A percentile compares a stretch with the other conserved stretches of the same genome.
These are phyloP conservation scores for Actinostola sp. DNA, from an alignment of 92 coral and sea anemone species.

Conservation along the genomic window DNA sequence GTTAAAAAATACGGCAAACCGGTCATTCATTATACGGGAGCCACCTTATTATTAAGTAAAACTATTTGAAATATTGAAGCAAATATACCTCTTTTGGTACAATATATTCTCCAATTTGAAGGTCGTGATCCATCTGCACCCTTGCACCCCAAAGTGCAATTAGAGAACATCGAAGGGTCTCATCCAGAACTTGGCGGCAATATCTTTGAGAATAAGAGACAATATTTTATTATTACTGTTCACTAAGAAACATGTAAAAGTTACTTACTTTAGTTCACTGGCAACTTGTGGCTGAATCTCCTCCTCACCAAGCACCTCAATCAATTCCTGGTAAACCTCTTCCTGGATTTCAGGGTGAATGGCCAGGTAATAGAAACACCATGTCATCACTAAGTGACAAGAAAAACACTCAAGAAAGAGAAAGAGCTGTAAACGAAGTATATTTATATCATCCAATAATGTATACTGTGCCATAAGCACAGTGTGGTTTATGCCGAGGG, in stretches of 20 bases:
- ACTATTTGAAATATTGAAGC: too few relatives aligned
- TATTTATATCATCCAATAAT: too few relatives aligned
- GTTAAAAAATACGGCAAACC: too few relatives aligned
- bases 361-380: conserved; percentile 92
- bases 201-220: too few relatives aligned
- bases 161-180: conserved; percentile 80
- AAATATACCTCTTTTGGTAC: conserved; percentile 89
- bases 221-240: too few relatives aligned
- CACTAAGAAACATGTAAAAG: neutral
- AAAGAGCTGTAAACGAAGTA: too few relatives aligned
- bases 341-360: conserved; percentile 86
- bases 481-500: too few relatives aligned
- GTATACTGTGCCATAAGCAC: too few relatives aligned
- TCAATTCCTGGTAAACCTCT: conserved; percentile 79
- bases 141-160: conserved; percentile 92
- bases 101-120: conserved; percentile 83
- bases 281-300: conserved; percentile 70
- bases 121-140: conserved; percentile 74
- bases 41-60: too few relatives aligned
- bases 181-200: conserved; percentile 91
- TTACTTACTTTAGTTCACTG: conserved; percentile 72
- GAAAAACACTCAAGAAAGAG: too few relatives aligned
- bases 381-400: conserved; percentile 82
- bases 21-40: too few relatives aligned
- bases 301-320: conserved; percentile 77